Evolutionary conservation across 2,797 vertebrate species (phyloP).

Genomic region (Xerus rutilus): DNA sequence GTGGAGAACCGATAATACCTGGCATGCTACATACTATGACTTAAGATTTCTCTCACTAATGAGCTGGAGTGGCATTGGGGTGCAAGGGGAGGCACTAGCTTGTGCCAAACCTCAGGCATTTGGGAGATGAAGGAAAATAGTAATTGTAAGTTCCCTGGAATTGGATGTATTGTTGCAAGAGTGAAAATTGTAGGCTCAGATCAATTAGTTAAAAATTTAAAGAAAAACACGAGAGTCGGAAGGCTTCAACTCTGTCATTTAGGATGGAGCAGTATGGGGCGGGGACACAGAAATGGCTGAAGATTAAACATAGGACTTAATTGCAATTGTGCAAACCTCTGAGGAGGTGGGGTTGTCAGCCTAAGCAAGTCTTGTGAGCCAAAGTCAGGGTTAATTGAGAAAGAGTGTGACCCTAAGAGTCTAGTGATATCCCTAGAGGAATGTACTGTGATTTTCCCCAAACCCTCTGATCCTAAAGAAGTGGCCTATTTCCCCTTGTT

Average conservation of each 20-base stretch:
- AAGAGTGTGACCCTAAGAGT: background rate
- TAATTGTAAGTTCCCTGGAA: background rate
- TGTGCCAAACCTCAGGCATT: background rate
- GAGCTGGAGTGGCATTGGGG: background rate
- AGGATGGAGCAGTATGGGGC: no score
- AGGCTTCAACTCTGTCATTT: background rate
- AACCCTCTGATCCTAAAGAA: background rate
- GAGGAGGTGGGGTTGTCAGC: background rate
- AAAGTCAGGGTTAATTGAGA: background rate
- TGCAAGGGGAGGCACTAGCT: background rate
- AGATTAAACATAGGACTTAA: background rate
- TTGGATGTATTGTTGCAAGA: background rate
- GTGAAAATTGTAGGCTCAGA: background rate
- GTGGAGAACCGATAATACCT: background rate
- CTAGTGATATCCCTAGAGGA: background rate
- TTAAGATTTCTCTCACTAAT: background rate
- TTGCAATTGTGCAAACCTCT: background rate
- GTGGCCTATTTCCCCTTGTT: background rate
- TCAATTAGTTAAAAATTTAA: constrained; percentile 21
- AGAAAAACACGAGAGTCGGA: background rate
- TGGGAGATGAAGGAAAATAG: background rate
- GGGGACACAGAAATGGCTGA: background rate
- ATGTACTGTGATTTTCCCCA: background rate
- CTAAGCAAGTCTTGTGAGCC: background rate
- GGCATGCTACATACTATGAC: background rate